Conservation (phyloP, 2,797 vertebrate genomes). For the Coregonus sp. region DNA sequence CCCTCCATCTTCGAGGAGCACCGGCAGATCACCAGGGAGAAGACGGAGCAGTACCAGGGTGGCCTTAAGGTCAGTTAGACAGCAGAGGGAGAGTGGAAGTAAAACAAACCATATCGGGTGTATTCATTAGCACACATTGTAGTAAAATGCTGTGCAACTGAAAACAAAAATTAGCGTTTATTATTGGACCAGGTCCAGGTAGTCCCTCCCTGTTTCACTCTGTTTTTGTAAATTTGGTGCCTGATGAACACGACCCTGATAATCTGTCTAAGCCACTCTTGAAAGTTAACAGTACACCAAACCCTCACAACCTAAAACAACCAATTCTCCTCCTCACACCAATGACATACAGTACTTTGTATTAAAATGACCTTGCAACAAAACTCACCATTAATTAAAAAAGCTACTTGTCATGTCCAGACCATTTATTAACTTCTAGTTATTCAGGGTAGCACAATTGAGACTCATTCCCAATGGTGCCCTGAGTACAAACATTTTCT, state of each 20-base stretch:
- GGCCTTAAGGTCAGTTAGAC: conserved; percentile 77
- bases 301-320: neutral
- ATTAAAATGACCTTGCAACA: neutral
- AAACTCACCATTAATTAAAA: neutral
- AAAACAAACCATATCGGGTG: neutral
- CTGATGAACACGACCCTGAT: neutral
- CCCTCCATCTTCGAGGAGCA: conserved; percentile 83
- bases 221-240: neutral
- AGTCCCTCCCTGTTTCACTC: neutral
- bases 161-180: neutral
- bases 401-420: too few relatives aligned
- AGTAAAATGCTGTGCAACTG: neutral
- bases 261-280: neutral
- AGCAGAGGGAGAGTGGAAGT: neutral
- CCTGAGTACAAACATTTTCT: too few relatives aligned
- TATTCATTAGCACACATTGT: neutral
- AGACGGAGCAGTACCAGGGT: conserved; percentile 80
- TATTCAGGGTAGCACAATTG: too few relatives aligned
- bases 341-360: neutral
- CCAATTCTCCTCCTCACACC: neutral
- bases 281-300: neutral
- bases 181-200: neutral
- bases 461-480: too few relatives aligned
- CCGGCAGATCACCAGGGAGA: conserved; percentile 76
- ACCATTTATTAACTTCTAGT: too few relatives aligned